Base-by-base conservation (phyloP, 1,140 invertebrate species). In the Pinna nobilis region DNA sequence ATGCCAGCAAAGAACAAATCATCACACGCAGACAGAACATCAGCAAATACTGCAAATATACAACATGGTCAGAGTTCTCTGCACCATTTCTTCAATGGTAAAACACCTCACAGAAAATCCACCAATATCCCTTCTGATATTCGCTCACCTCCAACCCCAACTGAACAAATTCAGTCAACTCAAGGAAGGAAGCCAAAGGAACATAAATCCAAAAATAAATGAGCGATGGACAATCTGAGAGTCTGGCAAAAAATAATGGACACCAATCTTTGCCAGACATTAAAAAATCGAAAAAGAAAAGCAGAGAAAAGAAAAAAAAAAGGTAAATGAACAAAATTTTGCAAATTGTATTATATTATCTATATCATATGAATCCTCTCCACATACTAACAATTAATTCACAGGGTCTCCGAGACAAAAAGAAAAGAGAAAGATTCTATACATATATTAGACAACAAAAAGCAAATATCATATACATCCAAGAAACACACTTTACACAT, bases 401-500 rank as follows among this genome's bases (percentile, higher is more conserved):
- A 44, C 39, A 44, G n/a, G 39, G 39, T 44, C 39, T 44, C n/a
- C 9, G 39, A 44, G 39, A 44, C 39, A 44, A 44, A 44, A 11
- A 44, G 9, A 44, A 44, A 44, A 44, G n/a, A n/a, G 39, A 44
- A 44, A 44, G 39, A 44, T 9, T 44, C 9, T 44, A 9, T 11
- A 44, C 39, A 44, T 44, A 44, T 44, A 44, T 44, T 11, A 44
- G n/a, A 11, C 39, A 44, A 44, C 57, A 60, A 60, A 60, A 60
- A 6, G 7, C 7, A 4, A 37, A 60, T 60, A 60, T 60, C 5
- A 20, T 60, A 39, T 60, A 11, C 37, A 3, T 37, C n/a, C 57
- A 60, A 60, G 57, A 60, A 20, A 60, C 32, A 11, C 57, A 60
- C 33, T 60, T 60, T n/a, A 35, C 33, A 18, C 13, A 35, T 37